Conservation (phyloP, 1,140 invertebrate genomes). For the Ceratina calcarata region DNA sequence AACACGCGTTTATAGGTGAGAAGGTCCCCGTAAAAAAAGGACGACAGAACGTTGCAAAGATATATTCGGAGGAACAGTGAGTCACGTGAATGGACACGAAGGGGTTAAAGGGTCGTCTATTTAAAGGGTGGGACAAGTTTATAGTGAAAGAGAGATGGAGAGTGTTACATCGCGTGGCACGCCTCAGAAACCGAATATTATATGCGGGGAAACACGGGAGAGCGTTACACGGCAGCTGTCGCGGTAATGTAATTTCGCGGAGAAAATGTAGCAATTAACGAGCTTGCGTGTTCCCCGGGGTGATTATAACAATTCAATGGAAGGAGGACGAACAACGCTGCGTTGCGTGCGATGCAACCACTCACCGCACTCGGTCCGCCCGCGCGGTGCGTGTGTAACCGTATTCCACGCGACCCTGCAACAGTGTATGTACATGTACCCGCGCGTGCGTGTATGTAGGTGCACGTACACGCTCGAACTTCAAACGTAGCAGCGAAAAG, state of each 20-base stretch:
- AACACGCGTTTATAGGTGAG: not conserved
- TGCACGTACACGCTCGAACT: slow-evolving; percentile 44
- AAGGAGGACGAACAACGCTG: slow-evolving; percentile 30
- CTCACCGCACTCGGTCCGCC: slow-evolving; percentile 11
- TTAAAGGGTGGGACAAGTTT: not conserved
- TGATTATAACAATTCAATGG: slow-evolving; percentile 38
- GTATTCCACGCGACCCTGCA: not conserved
- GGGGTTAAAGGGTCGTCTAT: slow-evolving; percentile 21
- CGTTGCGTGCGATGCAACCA: slow-evolving; percentile 33
- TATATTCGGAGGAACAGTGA: not conserved
- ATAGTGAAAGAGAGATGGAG: not conserved
- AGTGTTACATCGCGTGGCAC: not conserved
- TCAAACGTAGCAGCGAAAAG: slow-evolving; percentile 48
- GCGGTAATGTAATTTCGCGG: slow-evolving; percentile 65
- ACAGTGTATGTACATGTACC: not conserved
- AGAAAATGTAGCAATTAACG: slow-evolving; percentile 69
- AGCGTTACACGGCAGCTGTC: slow-evolving; percentile 59
- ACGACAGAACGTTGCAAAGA: not conserved
- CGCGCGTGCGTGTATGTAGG: slow-evolving; percentile 29
- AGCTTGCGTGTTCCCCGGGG: slow-evolving; percentile 42
- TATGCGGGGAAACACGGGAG: slow-evolving; percentile 44
- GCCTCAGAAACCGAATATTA: slow-evolving; percentile 49
- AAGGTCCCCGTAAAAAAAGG: not conserved
- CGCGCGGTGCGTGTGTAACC: not conserved
- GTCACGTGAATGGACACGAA: not conserved